A percentile compares a stretch with the other conserved stretches of the same genome.
Conservation (phyloP, 2,888 invertebrate genomes). For the Catotricha subobsoleta region DNA sequence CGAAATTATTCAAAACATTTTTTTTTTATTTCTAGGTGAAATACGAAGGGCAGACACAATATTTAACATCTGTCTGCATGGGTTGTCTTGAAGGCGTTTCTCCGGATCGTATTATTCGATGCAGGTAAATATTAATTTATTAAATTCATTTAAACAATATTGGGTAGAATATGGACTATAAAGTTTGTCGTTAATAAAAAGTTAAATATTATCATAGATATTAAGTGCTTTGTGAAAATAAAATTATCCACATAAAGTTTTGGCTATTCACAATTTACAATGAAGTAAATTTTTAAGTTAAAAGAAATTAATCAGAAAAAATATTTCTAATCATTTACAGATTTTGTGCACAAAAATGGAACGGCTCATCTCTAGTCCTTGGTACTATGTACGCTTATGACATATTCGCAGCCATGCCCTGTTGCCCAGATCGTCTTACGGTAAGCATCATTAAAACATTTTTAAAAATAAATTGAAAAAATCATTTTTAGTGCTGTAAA, state of each 20-base stretch:
- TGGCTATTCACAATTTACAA: too few relatives aligned
- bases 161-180: too few relatives aligned
- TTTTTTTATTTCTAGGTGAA: slow-evolving; percentile 47
- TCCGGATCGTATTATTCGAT: slow-evolving; percentile 54
- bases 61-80: slow-evolving; percentile 88
- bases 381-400: slow-evolving; percentile 98
- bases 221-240: neutral
- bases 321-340: too few relatives aligned
- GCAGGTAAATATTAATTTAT: slow-evolving; percentile 32
- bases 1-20: neutral
- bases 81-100: slow-evolving; percentile 74
- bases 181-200: too few relatives aligned
- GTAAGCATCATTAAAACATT: slow-evolving; percentile 31
- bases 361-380: slow-evolving; percentile 80
- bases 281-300: too few relatives aligned
- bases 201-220: neutral
- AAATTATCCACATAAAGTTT: too few relatives aligned
- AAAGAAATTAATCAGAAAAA: too few relatives aligned
- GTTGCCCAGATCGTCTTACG: slow-evolving; percentile 83
- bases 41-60: slow-evolving; percentile 77
- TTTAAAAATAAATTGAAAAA: neutral
- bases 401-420: slow-evolving; percentile 93
- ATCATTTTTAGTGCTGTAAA: neutral
- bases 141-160: too few relatives aligned
- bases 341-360: slow-evolving; percentile 75